Base-by-base conservation (phyloP, 1,140 invertebrate genomes). In the Ceratosolen fusciceps region DNA sequence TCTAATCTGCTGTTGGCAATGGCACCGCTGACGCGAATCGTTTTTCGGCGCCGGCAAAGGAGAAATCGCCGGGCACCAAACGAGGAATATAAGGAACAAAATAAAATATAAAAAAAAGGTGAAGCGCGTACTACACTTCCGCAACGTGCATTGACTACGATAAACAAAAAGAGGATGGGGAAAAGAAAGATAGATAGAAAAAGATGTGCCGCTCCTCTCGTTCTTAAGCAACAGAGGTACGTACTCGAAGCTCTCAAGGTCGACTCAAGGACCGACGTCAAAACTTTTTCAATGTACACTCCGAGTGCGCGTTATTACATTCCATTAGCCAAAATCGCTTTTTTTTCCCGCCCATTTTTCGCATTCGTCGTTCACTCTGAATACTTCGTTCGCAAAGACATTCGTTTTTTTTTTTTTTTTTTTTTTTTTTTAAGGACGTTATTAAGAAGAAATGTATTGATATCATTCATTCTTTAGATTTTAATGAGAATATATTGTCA, bases 191-290 rank as follows among this genome's bases (percentile, higher is more conserved):
- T n/a, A n/a, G n/a, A n/a, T n/a, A n/a, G n/a, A n/a, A 65, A 37
- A 65, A 65, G 60, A 65, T 65, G 60, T 65, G 31, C 34, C 60
- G 60, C 60, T 65, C 60, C 29, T 65, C 29, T 65, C 60, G 37
- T 65, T 65, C 37, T 37, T 7, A 65, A 65, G 31, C 60, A 31
- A 29, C 3, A 8, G 34, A 65, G 34, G 31, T 8, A 37, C 10
- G 31, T 8, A 37, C 10, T n/a, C 10, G 31, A n/a, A 5, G n/a
- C 19, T n/a, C 31, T 26, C 67, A 68, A 68, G 39, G 67, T 47
- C 24, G 39, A 7, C 39, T 26, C 39, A 68, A 68, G 39, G n/a
- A 47, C 39, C 10, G 67, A 3, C 21, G 10, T 2, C 65, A 52
- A 52, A 16, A 7, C 16, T 24, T 67, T 37, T 67, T 43, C 1